Evolutionary conservation across 1,140 invertebrate genomes (phyloP).

Genomic region (Idris sp.): DNA sequence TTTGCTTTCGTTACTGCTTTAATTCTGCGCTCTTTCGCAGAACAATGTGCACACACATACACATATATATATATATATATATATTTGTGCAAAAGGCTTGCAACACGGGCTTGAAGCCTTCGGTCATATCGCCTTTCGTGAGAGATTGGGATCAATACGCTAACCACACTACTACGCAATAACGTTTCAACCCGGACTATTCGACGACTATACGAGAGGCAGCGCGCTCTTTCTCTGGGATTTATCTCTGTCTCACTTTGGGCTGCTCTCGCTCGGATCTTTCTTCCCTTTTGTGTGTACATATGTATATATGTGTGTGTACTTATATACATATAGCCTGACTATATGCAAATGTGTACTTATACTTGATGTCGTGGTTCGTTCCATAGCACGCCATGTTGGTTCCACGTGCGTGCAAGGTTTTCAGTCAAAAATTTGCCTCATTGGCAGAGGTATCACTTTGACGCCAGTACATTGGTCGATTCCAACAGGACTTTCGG

Average conservation of each 20-base stretch:
- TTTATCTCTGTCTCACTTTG: slow-evolving; percentile 38
- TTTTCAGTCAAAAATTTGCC: slow-evolving; percentile 31
- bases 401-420: slow-evolving; percentile 25
- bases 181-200: slow-evolving; percentile 57
- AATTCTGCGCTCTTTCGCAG: slow-evolving; percentile 2
- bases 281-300: slow-evolving; percentile 31
- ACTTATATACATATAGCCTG: background rate
- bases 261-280: slow-evolving; percentile 30
- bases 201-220: slow-evolving; percentile 47
- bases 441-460: background rate
- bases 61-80: too few relatives aligned
- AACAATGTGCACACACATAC: slow-evolving; percentile 45
- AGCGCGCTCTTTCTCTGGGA: slow-evolving; percentile 39
- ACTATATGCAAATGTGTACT: slow-evolving; percentile 15
- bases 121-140: slow-evolving; percentile 60
- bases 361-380: slow-evolving; percentile 33
- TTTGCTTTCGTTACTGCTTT: slow-evolving; percentile 5
- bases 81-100: slow-evolving; percentile 42
- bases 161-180: slow-evolving; percentile 60
- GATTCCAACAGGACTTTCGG: too few relatives aligned
- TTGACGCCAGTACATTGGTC: too few relatives aligned
- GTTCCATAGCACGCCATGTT: slow-evolving; percentile 51
- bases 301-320: background rate
- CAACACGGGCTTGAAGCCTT: slow-evolving; percentile 49
- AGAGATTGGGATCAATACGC: slow-evolving; percentile 63